Percentiles rank a stretch among this genome's conserved stretches.
phyloP scores from a whole-genome alignment of 2,888 invertebrate genomes.

The Meganola albula region DNA sequence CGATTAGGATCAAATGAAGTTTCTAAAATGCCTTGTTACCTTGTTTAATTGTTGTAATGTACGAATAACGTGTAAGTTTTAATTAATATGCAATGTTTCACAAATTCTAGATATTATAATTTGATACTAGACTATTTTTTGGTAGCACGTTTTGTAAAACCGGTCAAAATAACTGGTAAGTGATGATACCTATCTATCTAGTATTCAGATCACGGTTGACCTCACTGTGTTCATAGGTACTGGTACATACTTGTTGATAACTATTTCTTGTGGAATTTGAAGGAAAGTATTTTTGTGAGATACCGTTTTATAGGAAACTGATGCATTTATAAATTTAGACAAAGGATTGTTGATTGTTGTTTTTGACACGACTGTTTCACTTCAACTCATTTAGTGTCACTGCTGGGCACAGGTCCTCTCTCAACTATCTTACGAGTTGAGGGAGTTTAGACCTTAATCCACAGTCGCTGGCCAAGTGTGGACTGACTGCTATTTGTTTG shows the following conservation, averaged over 20 bases:
- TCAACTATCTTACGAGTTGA: no score
- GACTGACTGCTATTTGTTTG: conserved; percentile 7
- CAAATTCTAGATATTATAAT: no score
- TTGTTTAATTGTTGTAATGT: no score
- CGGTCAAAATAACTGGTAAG: conserved; percentile 11
- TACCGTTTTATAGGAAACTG: conserved; percentile 29
- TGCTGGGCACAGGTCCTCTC: no score
- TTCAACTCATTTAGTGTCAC: conserved; percentile 3
- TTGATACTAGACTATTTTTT: no score
- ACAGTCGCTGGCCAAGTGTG: no score
- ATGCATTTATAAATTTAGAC: conserved; percentile 10
- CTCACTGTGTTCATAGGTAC: conserved; percentile 23
- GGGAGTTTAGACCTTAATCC: no score
- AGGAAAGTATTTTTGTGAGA: conserved; percentile 30
- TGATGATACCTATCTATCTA: conserved; percentile 5
- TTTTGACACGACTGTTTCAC: background rate
- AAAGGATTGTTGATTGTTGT: conserved; percentile 5
- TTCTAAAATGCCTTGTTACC: no score
- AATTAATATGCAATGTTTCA: no score
- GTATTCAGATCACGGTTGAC: conserved; percentile 34
- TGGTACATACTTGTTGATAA: conserved; percentile 19
- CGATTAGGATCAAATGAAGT: no score
- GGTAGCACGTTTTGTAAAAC: background rate
- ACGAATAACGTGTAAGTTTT: no score
- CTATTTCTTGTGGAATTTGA: no score